Base-by-base conservation (phyloP, 2,888 invertebrate genomes). In the Leucophenga maculata region DNA sequence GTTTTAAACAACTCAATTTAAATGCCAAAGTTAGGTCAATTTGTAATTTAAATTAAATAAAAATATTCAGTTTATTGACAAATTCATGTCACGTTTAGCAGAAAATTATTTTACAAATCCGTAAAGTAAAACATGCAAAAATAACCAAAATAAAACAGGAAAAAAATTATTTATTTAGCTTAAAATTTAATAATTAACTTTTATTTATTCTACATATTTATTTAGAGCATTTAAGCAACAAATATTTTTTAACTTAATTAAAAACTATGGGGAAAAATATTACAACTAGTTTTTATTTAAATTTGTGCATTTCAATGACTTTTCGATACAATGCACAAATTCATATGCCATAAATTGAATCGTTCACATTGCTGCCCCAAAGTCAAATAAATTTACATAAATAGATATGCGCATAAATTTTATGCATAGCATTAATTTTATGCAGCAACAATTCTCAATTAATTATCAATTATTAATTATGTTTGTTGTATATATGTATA, bases 391-490 rank as follows among this genome's bases (percentile, higher is more conserved):
- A 39, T 39, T 39, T 39, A 8, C 39, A 39, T 39, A 39, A 39
- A 39, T 39, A 39, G 39, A 39, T 39, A 39, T 39, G 26, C 20
- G 20, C 31, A 26, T 3, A 55, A 20, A 22, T 20, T 55, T 55
- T 20, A 55, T 55, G 8, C 22, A 22, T 55, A 11, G 32, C 20
- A 20, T 55, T 55, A 50, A 39, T 20, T 52, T 57, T 26, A 16
- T 62, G 68, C 68, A 39, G 39, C 39, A 65, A 68, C 32, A 68
- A 71, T 71, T 71, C 62, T 59, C 69, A 67, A 69, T 68, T 66
- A 71, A 69, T 71, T 71, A 71, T 69, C 69, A 71, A 67, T 67
- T 71, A 69, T 71, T 69, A 69, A 71, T 68, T 71, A 71, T 71
- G 68, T 65, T 59, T 20, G 39, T 39, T 60, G 3, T 26, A 26